phyloP scores from a whole-genome alignment of 2,797 vertebrate species.

The Sebastes goodei region DNA sequence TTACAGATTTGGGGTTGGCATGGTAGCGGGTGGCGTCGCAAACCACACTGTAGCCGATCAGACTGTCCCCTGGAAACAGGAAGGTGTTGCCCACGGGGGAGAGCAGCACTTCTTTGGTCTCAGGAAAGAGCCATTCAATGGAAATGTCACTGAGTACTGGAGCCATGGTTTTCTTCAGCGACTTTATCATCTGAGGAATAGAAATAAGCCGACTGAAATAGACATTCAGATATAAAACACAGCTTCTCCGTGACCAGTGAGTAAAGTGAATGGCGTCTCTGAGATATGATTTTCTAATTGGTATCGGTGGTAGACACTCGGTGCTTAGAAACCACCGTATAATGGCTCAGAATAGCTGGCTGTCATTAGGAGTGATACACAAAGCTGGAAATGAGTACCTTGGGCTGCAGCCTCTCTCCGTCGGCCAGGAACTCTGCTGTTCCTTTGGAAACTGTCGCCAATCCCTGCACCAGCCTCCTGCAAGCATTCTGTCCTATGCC shows the following conservation, averaged over 20 bases:
- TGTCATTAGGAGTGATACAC: slow-evolving; percentile 52
- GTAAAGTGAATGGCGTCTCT: slow-evolving; percentile 15
- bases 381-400: slow-evolving; percentile 82
- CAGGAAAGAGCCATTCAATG: slow-evolving; percentile 94
- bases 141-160: slow-evolving; percentile 92
- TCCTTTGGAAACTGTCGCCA: slow-evolving; percentile 90
- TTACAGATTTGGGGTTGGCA: slow-evolving; percentile 88
- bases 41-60: slow-evolving; percentile 90
- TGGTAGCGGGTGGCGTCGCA: slow-evolving; percentile 89
- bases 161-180: slow-evolving; percentile 92
- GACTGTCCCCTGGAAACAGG: slow-evolving; percentile 92
- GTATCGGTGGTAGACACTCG: slow-evolving; percentile 21
- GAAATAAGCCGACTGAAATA: not conserved
- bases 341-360: slow-evolving; percentile 61
- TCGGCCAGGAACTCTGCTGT: slow-evolving; percentile 89
- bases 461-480: slow-evolving; percentile 87
- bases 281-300: slow-evolving; percentile 63
- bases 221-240: slow-evolving; percentile 4
- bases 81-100: slow-evolving; percentile 89
- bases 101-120: slow-evolving; percentile 91
- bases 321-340: slow-evolving; percentile 41
- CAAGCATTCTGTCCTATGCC: slow-evolving; percentile 90
- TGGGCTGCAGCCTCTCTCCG: slow-evolving; percentile 92
- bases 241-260: not conserved
- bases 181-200: slow-evolving; percentile 89